A percentile compares a stretch with the other conserved stretches of the same genome.
Conservation (phyloP, 1,140 invertebrate genomes). For the Aphis craccivora region DNA sequence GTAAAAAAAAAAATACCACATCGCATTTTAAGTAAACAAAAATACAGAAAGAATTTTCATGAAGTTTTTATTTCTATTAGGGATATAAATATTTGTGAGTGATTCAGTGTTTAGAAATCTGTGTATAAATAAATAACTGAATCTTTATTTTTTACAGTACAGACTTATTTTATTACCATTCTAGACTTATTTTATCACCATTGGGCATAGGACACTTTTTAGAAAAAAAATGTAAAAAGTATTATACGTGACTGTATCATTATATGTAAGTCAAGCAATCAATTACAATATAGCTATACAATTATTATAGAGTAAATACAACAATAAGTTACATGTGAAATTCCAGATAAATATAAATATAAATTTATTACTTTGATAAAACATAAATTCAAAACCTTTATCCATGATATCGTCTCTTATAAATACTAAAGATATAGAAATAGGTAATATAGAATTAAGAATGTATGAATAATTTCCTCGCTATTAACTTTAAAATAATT, state of each 20-base stretch:
- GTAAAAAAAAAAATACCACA: neutral
- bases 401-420: neutral
- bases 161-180: neutral
- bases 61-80: neutral
- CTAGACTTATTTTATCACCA: neutral
- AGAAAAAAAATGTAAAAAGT: neutral
- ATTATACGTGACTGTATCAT: neutral
- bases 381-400: neutral
- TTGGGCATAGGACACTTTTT: neutral
- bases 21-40: neutral
- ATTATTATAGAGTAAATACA: neutral
- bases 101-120: neutral
- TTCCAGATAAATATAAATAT: neutral
- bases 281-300: neutral
- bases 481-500: neutral
- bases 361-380: neutral
- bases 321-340: neutral
- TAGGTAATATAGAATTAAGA: neutral
- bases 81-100: slow-evolving; percentile 10
- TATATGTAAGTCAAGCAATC: neutral
- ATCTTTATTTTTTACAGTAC: neutral
- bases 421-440: neutral
- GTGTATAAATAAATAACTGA: neutral
- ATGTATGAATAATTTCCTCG: neutral
- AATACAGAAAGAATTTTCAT: neutral